Base-by-base conservation (phyloP, 2,113 vertebrate species). In the Scomber japonicus region DNA sequence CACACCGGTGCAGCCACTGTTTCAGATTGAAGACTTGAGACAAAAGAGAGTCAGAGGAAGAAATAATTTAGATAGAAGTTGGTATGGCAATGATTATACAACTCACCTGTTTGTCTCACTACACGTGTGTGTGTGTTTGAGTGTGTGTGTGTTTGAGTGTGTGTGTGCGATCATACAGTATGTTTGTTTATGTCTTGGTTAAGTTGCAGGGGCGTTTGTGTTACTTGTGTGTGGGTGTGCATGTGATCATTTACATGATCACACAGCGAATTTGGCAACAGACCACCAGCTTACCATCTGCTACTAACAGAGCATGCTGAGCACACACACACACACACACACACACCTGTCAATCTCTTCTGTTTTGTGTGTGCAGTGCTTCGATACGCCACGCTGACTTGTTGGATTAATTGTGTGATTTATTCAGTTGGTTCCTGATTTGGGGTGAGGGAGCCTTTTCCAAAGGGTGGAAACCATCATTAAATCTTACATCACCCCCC, bases 161-260 rank as follows among this genome's bases (percentile, higher is more conserved):
- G 24, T 45, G 12, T 62, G 65, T 55, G 63, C 27, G 31, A 11
- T 40, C 27, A 11, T 13, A 35, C 51, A 54, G 19, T 54, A 16
- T 56, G 54, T 82, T 59, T 86, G 64, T 83, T 81, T 88, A 78
- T 2, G 31, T 86, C 62, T 65, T 12, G 2, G 64, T 31, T 49
- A 62, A 35, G 53, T 71, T 45, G 48, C 64, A n/a, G 72, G 50
- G 60, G 71, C 6, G 24, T 79, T 72, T 85, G 82, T 82, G 75
- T 86, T 84, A 35, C 66, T 86, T 73, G 27, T 75, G 76, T 82
- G 88, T 78, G 71, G 21, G 48, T 75, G 60, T 68, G 81, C 74
- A 72, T 85, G 82, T 75, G 85, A 88, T 88, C 78, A 85, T 91
- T 90, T 88, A 89, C 78, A 88, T 90, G 89, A 84, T 91, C 92